These are phyloP conservation scores for Drosophila hydei DNA, from an alignment of 1,140 invertebrate species.

Conservation along the genomic window DNA sequence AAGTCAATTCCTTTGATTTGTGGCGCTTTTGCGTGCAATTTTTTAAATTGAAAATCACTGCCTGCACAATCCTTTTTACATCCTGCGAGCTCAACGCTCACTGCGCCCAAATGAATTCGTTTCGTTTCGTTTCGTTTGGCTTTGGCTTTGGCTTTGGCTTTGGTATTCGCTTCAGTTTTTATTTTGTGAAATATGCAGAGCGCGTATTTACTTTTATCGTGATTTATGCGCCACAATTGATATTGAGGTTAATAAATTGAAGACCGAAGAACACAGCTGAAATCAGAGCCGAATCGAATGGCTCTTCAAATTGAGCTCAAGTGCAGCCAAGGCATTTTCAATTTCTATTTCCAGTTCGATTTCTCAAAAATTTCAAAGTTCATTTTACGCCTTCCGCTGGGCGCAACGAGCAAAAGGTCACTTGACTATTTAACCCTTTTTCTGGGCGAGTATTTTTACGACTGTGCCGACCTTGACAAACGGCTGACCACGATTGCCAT, in stretches of 20 bases:
- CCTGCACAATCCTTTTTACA: constrained; percentile 78
- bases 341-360: constrained; percentile 24
- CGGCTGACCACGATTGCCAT: constrained; percentile 30
- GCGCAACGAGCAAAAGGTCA: constrained; percentile 56
- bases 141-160: too few relatives aligned
- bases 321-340: constrained; percentile 64
- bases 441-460: constrained; percentile 39
- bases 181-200: constrained; percentile 66
- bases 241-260: constrained; percentile 82
- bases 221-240: constrained; percentile 80
- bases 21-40: constrained; percentile 82
- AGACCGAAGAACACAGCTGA: constrained; percentile 48
- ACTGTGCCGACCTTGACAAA: constrained; percentile 55
- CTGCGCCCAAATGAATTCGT: constrained; percentile 73
- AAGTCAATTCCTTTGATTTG: constrained; percentile 82
- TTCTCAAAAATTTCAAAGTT: constrained; percentile 46
- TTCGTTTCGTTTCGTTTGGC: constrained; percentile 40
- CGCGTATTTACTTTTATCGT: constrained; percentile 80
- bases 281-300: constrained; percentile 18
- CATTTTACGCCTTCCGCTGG: constrained; percentile 46
- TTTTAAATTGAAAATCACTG: constrained; percentile 82
- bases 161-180: constrained; percentile 11
- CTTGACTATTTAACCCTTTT: constrained; percentile 69
- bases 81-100: constrained; percentile 54
- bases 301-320: constrained; percentile 75